Evolutionary conservation across 2,888 invertebrate species (phyloP), one percentile per base, ranked within the genome.

Genomic region (Exephanes ischioxanthus): DNA sequence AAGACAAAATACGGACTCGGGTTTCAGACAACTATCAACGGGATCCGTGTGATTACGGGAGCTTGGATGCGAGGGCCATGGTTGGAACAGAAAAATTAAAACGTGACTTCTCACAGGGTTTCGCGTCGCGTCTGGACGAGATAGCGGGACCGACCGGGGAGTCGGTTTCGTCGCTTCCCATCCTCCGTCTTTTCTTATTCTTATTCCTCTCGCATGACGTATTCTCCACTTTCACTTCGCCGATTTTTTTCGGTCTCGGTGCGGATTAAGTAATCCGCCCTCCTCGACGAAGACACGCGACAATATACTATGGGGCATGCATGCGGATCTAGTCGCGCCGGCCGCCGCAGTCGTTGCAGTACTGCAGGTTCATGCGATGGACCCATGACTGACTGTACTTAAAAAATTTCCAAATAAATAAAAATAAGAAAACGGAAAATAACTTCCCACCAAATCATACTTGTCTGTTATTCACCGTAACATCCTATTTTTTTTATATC

Each of bases 41-140:
- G 9, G n/a, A 61, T 63, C n/a, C 19, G 16, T 45, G 61, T 51
- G 26, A 71, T 7, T 26, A 66, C 14, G 14, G 16, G 11, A 16
- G 19, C 22, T 6, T 2, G 30, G 11, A 70, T 33, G 33, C 16
- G 63, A 53, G 19, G 14, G 51, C 76, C 82, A 51, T 76, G 66
- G 58, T 30, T 53, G 26, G 26, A 26, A 45, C 11, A 22, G 14
- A 77, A 84, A 76, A 80, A 76, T 76, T 67, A 14, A 19, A 80
- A 80, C 67, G 66, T 66, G 72, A 72, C 71, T 66, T 80, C 55
- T 33, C 19, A 66, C 45, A 30, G 45, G 55, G 75, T 71, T 71
- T 84, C 84, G 58, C 66, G 77, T 80, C 76, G 41, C 80, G 80
- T 80, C 67, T 67, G 72, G 67, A 51, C 45, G 63, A 80, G 76